These are phyloP conservation scores for Periplaneta americana DNA, from an alignment of 1,140 invertebrate species.

Conservation along the genomic window DNA sequence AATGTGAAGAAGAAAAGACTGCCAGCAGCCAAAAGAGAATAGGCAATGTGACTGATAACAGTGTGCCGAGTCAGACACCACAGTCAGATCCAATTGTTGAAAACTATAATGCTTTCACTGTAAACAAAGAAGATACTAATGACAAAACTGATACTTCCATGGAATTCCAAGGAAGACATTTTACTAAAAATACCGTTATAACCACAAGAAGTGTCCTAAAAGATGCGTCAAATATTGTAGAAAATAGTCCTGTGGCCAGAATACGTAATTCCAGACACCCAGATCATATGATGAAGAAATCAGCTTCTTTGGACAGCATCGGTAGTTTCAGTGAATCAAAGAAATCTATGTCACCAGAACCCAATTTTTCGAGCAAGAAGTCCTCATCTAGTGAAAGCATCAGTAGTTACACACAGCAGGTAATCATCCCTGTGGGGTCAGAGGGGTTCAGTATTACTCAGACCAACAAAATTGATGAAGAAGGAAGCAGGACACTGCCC, in stretches of 20 bases:
- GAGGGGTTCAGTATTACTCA: neutral
- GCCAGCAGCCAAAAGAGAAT: neutral
- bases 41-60: neutral
- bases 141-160: neutral
- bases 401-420: neutral
- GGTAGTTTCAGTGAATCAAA: conserved; percentile 33
- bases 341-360: neutral
- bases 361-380: neutral
- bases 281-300: conserved; percentile 30
- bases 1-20: neutral
- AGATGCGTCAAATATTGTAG: neutral
- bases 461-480: neutral
- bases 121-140: neutral
- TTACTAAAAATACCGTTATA: neutral
- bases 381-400: conserved; percentile 19
- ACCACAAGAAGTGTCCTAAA: conserved; percentile 3
- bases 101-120: neutral
- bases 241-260: neutral
- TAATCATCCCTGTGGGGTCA: neutral
- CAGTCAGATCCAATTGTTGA: neutral
- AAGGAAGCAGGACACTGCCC: neutral
- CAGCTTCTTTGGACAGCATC: conserved; percentile 49
- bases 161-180: neutral
- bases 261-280: neutral
- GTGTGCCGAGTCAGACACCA: neutral